Conservation (phyloP, 2,797 vertebrate species). For the Malurus splendens region DNA sequence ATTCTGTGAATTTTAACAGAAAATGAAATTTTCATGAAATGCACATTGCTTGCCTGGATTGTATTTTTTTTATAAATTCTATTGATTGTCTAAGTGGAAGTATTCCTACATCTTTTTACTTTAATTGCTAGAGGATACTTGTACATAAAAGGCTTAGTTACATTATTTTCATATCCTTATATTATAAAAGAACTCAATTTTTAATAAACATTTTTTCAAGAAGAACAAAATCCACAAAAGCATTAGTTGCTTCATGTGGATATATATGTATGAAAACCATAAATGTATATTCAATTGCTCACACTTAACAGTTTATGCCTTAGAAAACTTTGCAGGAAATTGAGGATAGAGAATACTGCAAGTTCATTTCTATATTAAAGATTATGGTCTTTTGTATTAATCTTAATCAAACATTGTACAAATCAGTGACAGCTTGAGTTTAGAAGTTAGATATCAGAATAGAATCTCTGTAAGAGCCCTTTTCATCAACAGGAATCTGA, state of each 20-base stretch:
- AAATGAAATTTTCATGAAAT: neutral
- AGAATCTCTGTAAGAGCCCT: neutral
- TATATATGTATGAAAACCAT: neutral
- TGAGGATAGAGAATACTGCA: neutral
- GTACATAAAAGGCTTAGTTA: neutral
- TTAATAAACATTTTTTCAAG: neutral
- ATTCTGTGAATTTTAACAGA: neutral
- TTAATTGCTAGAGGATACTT: neutral
- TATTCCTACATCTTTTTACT: neutral
- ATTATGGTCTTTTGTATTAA: neutral
- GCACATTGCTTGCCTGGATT: neutral
- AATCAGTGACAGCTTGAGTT: neutral
- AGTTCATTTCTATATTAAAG: neutral
- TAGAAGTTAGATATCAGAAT: neutral
- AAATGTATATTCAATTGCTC: neutral
- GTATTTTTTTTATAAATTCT: neutral
- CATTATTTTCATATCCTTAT: neutral
- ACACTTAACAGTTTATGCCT: neutral
- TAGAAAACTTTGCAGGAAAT: neutral
- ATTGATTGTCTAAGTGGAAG: neutral
- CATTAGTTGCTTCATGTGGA: neutral
- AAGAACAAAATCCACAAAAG: neutral
- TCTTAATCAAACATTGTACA: neutral
- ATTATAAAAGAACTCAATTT: neutral
- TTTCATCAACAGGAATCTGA: neutral